Base-by-base conservation (phyloP, 2,888 invertebrate species). In the Zaprionus bogoriensis region DNA sequence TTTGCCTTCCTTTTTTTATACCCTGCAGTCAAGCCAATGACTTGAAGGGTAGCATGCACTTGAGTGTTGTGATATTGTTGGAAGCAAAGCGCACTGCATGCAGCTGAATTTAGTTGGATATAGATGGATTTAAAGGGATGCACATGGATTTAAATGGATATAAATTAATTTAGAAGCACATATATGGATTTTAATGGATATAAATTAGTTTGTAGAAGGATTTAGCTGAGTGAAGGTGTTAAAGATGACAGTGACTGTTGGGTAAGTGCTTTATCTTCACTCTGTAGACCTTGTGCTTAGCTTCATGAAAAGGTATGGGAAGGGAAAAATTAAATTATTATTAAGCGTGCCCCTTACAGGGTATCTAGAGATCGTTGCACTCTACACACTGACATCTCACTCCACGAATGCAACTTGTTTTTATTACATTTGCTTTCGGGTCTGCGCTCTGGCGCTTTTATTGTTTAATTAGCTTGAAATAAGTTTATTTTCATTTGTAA, bases 391-490 rank as follows among this genome's bases (percentile, higher is more conserved):
- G 20, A n/a, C 23, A 12, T 30, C 14, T 32, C 42, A n/a, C n/a
- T n/a, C n/a, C n/a, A n/a, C n/a, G n/a, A n/a, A n/a, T 22, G 32
- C 32, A 32, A 36, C 30, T 30, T 36, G 27, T n/a, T 32, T 66
- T 70, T 55, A 47, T 75, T 63, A 46, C 61, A 58, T 63, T 73
- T 80, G 58, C 59, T 80, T 67, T 77, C 39, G 45, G 63, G 52
- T 48, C 23, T 48, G 55, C 47, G 48, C 60, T 57, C 38, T 51
- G 45, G 50, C 53, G 69, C 46, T 60, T 86, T 80, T 85, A 73
- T 87, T 81, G 85, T 81, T 85, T 81, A 81, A 81, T 81, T 81
- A 81, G 81, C 87, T 73, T 82, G 81, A 81, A 87, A 87, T 82
- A 87, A 82, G 87, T 82, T 81, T 81, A 87, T 87, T 87, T 81